Percentiles rank a stretch among this genome's conserved stretches.
These are phyloP conservation scores for Sarcophaga carnaria DNA, from an alignment of 2,888 invertebrate genomes.

Conservation along the genomic window DNA sequence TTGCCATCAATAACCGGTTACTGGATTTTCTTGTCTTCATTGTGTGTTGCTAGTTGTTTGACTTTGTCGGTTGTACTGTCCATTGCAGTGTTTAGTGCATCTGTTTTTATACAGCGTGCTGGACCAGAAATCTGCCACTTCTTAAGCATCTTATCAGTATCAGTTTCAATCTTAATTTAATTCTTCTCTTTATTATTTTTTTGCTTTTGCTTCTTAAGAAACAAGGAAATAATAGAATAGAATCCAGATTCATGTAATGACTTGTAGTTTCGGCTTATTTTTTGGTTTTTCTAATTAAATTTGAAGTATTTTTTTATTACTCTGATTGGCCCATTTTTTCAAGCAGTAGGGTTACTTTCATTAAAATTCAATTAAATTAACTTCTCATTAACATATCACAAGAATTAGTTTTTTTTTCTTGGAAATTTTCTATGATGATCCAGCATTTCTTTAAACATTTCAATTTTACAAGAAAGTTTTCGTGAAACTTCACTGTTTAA, in stretches of 20 bases:
- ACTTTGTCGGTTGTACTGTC: slow-evolving; percentile 18
- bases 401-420: not conserved
- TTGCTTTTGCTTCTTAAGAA: slow-evolving; percentile 8
- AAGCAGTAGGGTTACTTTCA: not conserved
- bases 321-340: slow-evolving; percentile 48
- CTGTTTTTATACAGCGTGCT: slow-evolving; percentile 53
- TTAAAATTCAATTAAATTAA: not conserved
- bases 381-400: not conserved
- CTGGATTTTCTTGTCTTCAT: slow-evolving; percentile 46
- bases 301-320: slow-evolving; percentile 44
- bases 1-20: slow-evolving; percentile 32
- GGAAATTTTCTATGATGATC: not conserved
- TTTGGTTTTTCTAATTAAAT: slow-evolving; percentile 25
- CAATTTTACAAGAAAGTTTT: too few relatives aligned
- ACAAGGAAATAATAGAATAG: slow-evolving; percentile 13
- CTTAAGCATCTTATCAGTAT: slow-evolving; percentile 13
- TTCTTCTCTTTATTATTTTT: slow-evolving; percentile 6
- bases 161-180: slow-evolving; percentile 16
- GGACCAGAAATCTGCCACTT: not conserved
- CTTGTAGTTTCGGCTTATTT: slow-evolving; percentile 24
- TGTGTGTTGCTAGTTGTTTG: slow-evolving; percentile 7
- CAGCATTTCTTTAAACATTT: not conserved
- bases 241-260: slow-evolving; percentile 28
- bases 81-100: slow-evolving; percentile 41
- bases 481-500: too few relatives aligned